Conservation (phyloP, 2,113 vertebrate species). For the Phalacrocorax brasilianus region DNA sequence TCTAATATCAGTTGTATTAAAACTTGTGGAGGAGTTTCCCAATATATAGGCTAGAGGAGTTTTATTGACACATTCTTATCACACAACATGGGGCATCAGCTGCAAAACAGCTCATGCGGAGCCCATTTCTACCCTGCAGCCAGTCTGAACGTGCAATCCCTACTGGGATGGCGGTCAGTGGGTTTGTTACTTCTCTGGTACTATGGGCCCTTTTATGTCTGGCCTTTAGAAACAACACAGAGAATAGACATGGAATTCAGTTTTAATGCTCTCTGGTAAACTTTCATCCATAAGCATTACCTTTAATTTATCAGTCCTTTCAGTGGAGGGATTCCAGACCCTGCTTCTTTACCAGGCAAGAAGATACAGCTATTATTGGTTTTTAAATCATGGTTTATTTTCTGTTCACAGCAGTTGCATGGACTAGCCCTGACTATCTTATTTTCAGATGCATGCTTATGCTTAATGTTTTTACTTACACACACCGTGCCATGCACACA, state of each 20-base stretch:
- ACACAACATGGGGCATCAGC: background rate
- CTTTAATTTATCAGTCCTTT: background rate
- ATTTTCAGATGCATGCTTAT: background rate
- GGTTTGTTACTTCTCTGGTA: background rate
- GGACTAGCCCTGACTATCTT: background rate
- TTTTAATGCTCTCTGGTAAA: background rate
- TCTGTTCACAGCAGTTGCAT: background rate
- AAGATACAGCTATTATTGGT: background rate
- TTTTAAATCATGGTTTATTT: background rate
- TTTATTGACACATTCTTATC: background rate
- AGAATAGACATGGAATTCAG: background rate
- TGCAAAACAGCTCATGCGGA: background rate
- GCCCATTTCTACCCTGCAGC: background rate
- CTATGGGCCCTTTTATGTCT: background rate
- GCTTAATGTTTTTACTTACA: background rate
- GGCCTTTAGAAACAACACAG: background rate
- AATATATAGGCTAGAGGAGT: background rate
- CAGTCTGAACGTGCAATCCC: background rate
- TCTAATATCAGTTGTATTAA: background rate
- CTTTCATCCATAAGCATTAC: background rate
- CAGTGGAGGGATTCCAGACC: background rate
- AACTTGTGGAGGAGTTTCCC: background rate
- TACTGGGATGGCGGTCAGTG: accelerated
- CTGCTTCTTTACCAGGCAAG: background rate
- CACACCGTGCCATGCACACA: background rate